Percentiles rank a stretch among this genome's conserved stretches.
These are phyloP conservation scores for Araneus ventricosus DNA, from an alignment of 1,140 invertebrate genomes.

Conservation along the genomic window DNA sequence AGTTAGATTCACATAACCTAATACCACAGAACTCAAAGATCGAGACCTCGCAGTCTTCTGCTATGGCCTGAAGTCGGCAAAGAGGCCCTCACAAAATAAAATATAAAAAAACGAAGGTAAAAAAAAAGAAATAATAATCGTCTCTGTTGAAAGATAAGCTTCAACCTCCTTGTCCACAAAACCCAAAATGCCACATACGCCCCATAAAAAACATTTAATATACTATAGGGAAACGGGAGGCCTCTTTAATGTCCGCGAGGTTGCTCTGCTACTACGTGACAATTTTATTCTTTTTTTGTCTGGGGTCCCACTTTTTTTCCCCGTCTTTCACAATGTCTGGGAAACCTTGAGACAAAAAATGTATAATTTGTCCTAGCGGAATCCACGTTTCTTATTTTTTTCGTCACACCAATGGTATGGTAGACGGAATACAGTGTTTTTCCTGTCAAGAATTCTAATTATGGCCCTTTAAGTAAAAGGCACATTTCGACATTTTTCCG, in stretches of 20 bases:
- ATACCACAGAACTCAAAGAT: background rate
- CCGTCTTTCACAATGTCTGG: constrained; percentile 1
- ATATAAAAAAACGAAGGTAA: background rate
- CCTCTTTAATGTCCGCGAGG: constrained; percentile 24
- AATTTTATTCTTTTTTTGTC: constrained; percentile 14
- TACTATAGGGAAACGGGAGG: constrained; percentile 27
- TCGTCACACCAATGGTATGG: background rate
- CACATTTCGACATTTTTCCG: background rate
- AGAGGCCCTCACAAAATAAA: background rate
- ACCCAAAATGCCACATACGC: constrained; percentile 20
- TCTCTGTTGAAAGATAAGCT: constrained; percentile 21
- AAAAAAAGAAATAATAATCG: background rate
- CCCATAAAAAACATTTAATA: constrained; percentile 63
- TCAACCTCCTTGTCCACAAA: constrained; percentile 18
- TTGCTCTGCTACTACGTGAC: constrained; percentile 4
- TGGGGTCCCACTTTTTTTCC: background rate
- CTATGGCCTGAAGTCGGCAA: background rate
- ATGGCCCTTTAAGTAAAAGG: background rate
- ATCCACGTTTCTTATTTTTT: background rate
- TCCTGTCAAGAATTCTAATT: constrained; percentile 28
- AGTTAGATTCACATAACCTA: background rate
- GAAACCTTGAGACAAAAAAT: constrained; percentile 43
- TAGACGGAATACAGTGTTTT: background rate
- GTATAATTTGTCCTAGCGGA: constrained; percentile 27
- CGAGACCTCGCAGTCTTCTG: background rate